Percentiles rank a stretch among this genome's conserved stretches.
phyloP scores from a whole-genome alignment of 2,797 vertebrate genomes.

The Oceanodroma leucorhoa region DNA sequence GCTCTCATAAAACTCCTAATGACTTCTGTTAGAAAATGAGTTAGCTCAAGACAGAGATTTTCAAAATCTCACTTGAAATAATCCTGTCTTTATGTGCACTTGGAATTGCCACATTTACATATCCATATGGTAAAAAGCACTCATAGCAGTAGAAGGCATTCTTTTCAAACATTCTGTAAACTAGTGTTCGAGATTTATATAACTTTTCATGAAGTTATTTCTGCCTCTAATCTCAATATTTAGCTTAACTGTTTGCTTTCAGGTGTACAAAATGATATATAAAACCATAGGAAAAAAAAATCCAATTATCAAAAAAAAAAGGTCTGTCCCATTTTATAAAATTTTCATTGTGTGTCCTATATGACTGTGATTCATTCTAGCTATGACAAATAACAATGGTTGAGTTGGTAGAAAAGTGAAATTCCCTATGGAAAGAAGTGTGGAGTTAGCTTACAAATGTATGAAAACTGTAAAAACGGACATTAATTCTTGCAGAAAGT shows the following conservation, averaged over 20 bases:
- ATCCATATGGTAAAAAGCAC: neutral
- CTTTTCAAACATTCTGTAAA: neutral
- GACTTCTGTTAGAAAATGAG: neutral
- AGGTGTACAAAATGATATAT: neutral
- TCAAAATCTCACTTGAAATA: neutral
- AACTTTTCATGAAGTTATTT: neutral
- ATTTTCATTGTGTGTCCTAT: neutral
- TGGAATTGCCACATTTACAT: neutral
- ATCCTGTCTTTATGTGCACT: neutral
- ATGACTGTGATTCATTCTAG: neutral
- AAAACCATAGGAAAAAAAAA: neutral
- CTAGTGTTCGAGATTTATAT: neutral
- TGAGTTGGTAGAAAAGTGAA: neutral
- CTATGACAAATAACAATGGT: neutral
- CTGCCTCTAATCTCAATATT: neutral
- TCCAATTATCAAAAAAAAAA: neutral
- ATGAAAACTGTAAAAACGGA: neutral
- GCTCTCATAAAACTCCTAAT: neutral
- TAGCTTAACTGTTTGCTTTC: neutral
- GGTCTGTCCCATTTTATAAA: neutral
- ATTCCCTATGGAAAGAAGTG: neutral
- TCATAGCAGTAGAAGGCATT: neutral
- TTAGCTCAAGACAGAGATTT: neutral
- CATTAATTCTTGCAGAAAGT: neutral
- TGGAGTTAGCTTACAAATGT: neutral